These are phyloP conservation scores for Hyppa rectilinea DNA, from an alignment of 2,888 invertebrate genomes.

Conservation along the genomic window DNA sequence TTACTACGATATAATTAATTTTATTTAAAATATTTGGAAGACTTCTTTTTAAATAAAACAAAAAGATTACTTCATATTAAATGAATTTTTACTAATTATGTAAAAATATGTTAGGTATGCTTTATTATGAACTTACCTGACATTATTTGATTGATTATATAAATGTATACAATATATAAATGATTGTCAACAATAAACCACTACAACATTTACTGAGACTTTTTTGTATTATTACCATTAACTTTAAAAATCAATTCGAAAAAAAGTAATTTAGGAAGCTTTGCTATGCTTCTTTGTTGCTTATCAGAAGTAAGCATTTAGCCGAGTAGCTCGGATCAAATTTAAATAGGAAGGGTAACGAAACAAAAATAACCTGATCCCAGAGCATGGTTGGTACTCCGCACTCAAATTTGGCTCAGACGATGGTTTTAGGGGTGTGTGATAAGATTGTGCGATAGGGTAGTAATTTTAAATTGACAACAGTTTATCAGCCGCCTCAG, in stretches of 20 bases:
- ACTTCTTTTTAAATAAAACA: background rate
- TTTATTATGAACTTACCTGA: slow-evolving; percentile 26
- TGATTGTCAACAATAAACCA: background rate
- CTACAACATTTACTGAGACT: too few species aligned
- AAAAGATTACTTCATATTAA: background rate
- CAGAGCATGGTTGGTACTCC: background rate
- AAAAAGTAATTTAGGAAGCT: background rate
- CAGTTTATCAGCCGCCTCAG: background rate
- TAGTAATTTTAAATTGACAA: background rate
- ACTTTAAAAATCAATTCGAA: background rate
- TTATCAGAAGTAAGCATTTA: background rate
- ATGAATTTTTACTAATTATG: background rate
- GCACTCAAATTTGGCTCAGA: background rate
- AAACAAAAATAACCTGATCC: background rate
- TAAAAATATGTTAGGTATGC: background rate
- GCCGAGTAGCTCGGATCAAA: background rate
- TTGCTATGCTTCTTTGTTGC: background rate
- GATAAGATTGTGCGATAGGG: background rate
- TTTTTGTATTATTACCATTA: background rate
- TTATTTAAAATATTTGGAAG: background rate
- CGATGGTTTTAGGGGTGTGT: background rate
- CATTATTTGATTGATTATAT: too few species aligned
- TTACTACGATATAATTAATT: too few species aligned
- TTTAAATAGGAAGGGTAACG: background rate
- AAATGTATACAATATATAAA: background rate